A percentile compares a stretch with the other conserved stretches of the same genome.
These are phyloP conservation scores for Gadopsis marmoratus DNA, from an alignment of 2,797 vertebrate genomes.

Conservation along the genomic window DNA sequence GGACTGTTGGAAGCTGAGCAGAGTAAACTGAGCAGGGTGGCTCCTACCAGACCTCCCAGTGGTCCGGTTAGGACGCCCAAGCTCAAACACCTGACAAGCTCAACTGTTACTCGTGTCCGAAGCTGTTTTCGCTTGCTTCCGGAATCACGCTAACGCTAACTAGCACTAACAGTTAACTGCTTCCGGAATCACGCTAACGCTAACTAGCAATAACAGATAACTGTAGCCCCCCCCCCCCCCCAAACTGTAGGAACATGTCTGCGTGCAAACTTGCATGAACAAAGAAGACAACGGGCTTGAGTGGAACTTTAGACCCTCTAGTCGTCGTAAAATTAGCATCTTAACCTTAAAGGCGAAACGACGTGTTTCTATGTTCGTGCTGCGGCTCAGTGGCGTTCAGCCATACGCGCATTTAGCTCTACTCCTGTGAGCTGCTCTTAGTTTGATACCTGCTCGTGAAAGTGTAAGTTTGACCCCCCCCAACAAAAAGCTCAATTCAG, in stretches of 20 bases:
- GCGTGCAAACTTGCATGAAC: too few relatives aligned
- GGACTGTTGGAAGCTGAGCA: conserved; percentile 62
- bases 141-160: conserved; percentile 28
- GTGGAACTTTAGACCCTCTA: fast-evolving
- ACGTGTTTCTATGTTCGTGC: background rate
- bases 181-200: too few relatives aligned
- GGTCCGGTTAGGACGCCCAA: conserved; percentile 40
- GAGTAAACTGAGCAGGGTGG: conserved; percentile 76
- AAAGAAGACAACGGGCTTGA: background rate
- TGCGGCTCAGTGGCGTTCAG: background rate
- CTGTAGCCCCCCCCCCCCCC: background rate
- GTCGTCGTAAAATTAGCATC: background rate
- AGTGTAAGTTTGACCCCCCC: background rate
- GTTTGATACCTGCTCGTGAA: background rate
- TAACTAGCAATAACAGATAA: background rate
- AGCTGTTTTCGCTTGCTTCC: background rate
- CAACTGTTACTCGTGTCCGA: background rate
- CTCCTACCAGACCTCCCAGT: conserved; percentile 28
- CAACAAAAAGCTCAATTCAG: background rate
- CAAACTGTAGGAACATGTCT: too few relatives aligned
- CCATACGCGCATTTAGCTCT: fast-evolving
- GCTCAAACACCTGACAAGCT: conserved; percentile 68
- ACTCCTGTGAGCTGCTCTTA: too few relatives aligned
- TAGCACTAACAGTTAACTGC: background rate
- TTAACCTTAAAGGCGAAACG: background rate